A percentile compares a stretch with the other conserved stretches of the same genome.
Evolutionary conservation across 23 tunicate genomes (phyloP).

Genomic region (Phallusia fumigata): DNA sequence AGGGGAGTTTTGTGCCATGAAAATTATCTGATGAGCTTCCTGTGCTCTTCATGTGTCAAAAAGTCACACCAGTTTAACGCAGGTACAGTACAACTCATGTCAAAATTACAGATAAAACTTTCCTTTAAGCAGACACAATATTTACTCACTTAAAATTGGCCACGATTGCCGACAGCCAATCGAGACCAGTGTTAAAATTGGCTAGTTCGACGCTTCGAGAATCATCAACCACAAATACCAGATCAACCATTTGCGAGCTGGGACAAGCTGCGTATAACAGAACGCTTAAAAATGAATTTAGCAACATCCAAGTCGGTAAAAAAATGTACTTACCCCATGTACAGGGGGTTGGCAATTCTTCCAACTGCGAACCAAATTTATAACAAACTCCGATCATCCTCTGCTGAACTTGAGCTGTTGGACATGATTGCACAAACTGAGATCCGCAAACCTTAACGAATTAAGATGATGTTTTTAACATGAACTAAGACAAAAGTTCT

Average conservation of each 20-base stretch:
- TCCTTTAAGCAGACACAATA: too few species aligned
- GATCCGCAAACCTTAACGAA: not conserved
- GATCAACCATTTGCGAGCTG: not conserved
- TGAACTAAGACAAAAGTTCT: too few species aligned
- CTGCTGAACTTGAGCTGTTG: not conserved
- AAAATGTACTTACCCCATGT: not conserved
- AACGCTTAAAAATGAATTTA: not conserved
- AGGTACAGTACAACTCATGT: too few species aligned
- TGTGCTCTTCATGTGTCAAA: too few species aligned
- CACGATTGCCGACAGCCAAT: not conserved
- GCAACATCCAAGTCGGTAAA: not conserved
- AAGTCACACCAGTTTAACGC: too few species aligned
- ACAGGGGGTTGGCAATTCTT: not conserved
- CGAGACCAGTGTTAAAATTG: not conserved
- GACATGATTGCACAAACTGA: not conserved
- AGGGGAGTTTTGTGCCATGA: too few species aligned
- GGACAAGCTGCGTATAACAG: not conserved
- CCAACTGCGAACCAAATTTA: not conserved
- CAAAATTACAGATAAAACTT: not conserved
- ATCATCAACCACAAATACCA: conserved; percentile 2
- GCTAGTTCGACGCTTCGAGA: not conserved
- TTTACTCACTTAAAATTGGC: not conserved
- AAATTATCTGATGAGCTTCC: too few species aligned
- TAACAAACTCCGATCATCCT: conserved; percentile 3
- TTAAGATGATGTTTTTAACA: not conserved